Evolutionary conservation across 2,113 vertebrate genomes (phyloP).

Genomic region (Platysternon megacephalum): DNA sequence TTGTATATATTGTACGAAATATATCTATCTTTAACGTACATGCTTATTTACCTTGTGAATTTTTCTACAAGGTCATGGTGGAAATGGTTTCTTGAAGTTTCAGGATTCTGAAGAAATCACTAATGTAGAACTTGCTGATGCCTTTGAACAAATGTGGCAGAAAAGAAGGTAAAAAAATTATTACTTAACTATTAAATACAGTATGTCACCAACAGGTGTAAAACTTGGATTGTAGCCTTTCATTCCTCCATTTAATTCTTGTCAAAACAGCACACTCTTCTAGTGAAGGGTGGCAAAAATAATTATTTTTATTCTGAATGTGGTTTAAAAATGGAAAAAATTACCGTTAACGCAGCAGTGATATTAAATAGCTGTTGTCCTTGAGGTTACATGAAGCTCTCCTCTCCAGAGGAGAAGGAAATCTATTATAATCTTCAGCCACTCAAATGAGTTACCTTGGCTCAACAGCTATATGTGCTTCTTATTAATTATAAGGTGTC

Average conservation of each 20-base stretch:
- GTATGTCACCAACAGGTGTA: background rate
- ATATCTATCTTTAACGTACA: background rate
- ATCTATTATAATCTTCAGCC: background rate
- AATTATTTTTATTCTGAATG: background rate
- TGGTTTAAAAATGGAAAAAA: background rate
- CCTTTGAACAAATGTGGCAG: conserved; percentile 99
- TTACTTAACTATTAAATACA: background rate
- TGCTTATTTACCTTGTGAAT: background rate
- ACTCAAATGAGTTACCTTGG: background rate
- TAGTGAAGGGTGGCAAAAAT: background rate
- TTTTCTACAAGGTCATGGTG: conserved; percentile 89
- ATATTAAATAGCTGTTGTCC: background rate
- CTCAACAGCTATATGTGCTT: accelerated
- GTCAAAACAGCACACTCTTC: background rate
- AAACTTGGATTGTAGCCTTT: background rate
- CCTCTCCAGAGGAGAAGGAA: background rate
- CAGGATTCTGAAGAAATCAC: conserved; percentile 99
- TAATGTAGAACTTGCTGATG: conserved; percentile 97
- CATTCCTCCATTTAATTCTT: background rate
- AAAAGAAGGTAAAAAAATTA: conserved; percentile 88
- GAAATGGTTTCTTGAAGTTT: conserved; percentile 98
- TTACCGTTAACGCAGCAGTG: background rate
- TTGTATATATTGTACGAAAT: accelerated
- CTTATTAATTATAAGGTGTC: accelerated
- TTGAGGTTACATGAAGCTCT: background rate